Evolutionary conservation across 2,888 invertebrate species (phyloP), one percentile per base, ranked within the genome.

Genomic region (Ophion obscuratus): DNA sequence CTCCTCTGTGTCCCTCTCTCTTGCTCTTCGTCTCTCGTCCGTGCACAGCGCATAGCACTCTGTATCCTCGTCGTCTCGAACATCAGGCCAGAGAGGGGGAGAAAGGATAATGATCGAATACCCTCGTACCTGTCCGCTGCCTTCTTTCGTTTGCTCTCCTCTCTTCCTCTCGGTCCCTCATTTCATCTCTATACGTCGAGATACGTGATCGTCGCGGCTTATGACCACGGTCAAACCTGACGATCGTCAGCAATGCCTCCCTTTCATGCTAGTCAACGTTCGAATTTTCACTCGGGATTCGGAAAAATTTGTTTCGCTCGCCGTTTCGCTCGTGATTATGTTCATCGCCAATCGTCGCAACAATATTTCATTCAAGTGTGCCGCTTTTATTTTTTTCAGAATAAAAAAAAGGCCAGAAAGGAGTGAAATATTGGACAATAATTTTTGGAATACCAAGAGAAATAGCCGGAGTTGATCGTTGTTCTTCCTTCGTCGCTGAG

Each of bases 51-150:
- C 79, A 24, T 24, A 24, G 24, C 24, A 11, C 61, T 79, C 57
- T 36, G 53, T 59, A 59, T 68, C 80, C 20, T 44, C 71, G 59
- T 78, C 78, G 66, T 81, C 70, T 75, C 70, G 86, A 79, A 81
- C 77, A 76, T 83, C 84, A 57, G 44, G 27, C 81, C 59, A 74
- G 81, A 75, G 40, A 40, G 40, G 5, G 40, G 66, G 44, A n/a
- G 64, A 47, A 73, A 78, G 82, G 83, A 83, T 81, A 83, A 86
- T 86, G 85, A 83, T 86, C 85, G 83, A 86, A 83, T 83, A 86
- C 79, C 76, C 76, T 71, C 83, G 76, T 75, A 83, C 85, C 85
- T 83, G 85, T 86, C 80, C 71, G 83, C 83, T 59, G 67, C 24
- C 31, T 67, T 77, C 40, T 77, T 57, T 68, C 67, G 57, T 40